Evolutionary conservation across 2,797 vertebrate genomes (phyloP).

Genomic region (Otus scops): DNA sequence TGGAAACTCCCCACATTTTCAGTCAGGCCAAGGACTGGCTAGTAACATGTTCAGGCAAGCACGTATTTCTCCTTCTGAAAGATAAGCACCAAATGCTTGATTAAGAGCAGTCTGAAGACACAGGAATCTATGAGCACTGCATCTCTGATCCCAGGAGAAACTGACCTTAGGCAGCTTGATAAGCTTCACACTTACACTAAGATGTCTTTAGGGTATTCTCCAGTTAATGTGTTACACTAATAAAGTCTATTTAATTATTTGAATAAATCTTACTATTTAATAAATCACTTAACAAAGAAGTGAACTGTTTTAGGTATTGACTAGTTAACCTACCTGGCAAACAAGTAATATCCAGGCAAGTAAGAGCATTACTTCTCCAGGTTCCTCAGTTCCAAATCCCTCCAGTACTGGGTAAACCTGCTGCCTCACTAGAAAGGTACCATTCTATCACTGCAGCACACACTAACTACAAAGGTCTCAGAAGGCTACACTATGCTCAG

Average conservation of each 20-base stretch:
- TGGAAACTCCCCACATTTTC: neutral
- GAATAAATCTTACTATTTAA: constrained; percentile 9
- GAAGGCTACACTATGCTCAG: neutral
- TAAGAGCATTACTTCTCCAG: neutral
- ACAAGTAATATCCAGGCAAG: neutral
- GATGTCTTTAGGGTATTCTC: neutral
- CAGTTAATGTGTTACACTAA: neutral
- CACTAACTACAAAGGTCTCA: neutral
- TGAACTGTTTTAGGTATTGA: neutral
- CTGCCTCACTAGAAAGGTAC: neutral
- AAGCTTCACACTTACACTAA: neutral
- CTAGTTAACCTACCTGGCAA: neutral
- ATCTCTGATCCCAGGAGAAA: neutral
- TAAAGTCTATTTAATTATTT: neutral
- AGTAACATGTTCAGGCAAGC: neutral
- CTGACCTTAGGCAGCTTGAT: neutral
- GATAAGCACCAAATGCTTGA: neutral
- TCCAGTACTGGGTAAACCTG: neutral
- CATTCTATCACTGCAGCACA: neutral
- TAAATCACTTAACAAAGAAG: constrained; percentile 8
- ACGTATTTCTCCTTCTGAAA: neutral
- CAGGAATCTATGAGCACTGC: neutral
- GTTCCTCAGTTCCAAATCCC: neutral
- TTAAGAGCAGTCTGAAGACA: neutral
- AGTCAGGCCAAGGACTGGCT: neutral